These are phyloP conservation scores for Caenorhabditis macrosperma DNA, from an alignment of 2,888 invertebrate species.

Conservation along the genomic window DNA sequence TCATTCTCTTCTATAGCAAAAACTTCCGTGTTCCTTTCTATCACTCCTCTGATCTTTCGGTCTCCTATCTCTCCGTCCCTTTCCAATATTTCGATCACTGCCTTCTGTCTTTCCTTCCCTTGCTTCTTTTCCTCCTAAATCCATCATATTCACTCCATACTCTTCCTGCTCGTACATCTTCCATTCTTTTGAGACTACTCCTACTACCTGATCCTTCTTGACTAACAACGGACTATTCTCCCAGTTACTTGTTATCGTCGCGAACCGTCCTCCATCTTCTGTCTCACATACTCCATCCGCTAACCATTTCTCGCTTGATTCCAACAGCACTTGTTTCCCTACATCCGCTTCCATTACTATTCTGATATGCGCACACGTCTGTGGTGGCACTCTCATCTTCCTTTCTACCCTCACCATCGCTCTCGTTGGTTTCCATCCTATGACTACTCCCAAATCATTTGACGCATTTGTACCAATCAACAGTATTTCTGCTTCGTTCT, in stretches of 20 bases:
- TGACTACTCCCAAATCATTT: not conserved
- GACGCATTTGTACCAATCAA: constrained; percentile 12
- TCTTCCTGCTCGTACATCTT: too few relatives aligned
- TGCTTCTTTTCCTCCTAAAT: not conserved
- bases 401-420: not conserved
- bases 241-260: not conserved
- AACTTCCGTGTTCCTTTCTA: constrained; percentile 9
- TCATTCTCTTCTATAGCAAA: constrained; percentile 40
- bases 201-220: not conserved
- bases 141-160: not conserved
- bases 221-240: not conserved
- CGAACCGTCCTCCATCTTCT: not conserved
- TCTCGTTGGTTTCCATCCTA: not conserved
- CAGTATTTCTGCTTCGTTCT: not conserved
- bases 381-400: not conserved
- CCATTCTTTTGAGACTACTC: not conserved
- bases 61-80: not conserved
- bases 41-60: not conserved
- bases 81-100: not conserved
- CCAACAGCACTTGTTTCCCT: not conserved
- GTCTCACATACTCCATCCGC: not conserved
- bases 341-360: not conserved
- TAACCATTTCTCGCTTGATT: not conserved
- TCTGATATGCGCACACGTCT: not conserved
- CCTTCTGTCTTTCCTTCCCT: not conserved